Evolutionary conservation across 2,888 invertebrate genomes (phyloP), one percentile per base, ranked within the genome.

Genomic region (Phrixothrix hirtus): DNA sequence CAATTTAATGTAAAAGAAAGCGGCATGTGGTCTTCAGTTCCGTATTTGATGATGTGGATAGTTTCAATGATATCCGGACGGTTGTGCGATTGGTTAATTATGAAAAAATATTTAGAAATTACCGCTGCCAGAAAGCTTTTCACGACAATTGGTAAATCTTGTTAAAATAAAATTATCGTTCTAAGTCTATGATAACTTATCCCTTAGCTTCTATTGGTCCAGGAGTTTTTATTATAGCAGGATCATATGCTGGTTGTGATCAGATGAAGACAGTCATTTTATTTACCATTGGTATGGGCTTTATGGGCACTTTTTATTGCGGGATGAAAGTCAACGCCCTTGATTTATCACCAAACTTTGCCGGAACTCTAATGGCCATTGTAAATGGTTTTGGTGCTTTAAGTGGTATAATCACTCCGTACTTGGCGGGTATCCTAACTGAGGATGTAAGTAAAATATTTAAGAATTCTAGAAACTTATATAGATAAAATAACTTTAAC

Each of bases 281-380:
- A 48, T 83, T 85, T 68, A 81, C 84, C 41, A 69, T 81, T 17
- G 81, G 78, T 17, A 81, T 85, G 83, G 82, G 81, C 25, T 80
- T 84, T 53, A 86, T 86, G 85, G 87, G 85, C 1, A 82, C 84
- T 1, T 87, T 83, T 71, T 87, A 86, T 65, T 83, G 85, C 61
- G 83, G 83, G 50, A 80, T 85, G 65, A 83, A 85, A 70, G 83
- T 85, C 44, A 85, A 85, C 69, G 81, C 83, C 2, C 77, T 85
- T 71, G 85, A 85, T 64, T 76, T 85, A 15, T 80, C 83, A 0
- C 82, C 83, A 0, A 85, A 85, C 65, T 84, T 80, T 60, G 83
- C 84, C 0, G 85, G 84, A 0, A 83, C 83, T 0, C 75, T 84
- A 29, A 84, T 85, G 65, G 85, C 84, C 0, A 77, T 86, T 21